phyloP scores from a whole-genome alignment of 2,888 invertebrate genomes.

The Allolobophora icterica region DNA sequence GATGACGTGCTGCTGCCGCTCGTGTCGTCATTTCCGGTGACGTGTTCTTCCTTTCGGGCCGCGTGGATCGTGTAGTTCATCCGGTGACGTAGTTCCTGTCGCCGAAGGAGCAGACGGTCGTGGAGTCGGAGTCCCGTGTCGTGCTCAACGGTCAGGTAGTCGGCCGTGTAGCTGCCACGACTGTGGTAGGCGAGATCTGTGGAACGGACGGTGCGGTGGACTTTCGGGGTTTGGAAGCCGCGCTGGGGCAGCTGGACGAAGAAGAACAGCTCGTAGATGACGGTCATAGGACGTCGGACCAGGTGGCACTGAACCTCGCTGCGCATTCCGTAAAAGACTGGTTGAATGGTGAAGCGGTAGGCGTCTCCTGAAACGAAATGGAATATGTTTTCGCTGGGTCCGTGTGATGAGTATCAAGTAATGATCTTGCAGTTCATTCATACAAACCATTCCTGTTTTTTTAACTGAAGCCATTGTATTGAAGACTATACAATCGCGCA shows the following conservation, averaged over 20 bases:
- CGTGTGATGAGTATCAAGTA: too few relatives aligned
- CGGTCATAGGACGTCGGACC: slow-evolving; percentile 36
- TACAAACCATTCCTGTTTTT: too few relatives aligned
- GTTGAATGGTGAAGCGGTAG: slow-evolving; percentile 58
- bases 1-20: not conserved
- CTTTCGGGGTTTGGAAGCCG: slow-evolving; percentile 45
- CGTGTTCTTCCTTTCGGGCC: slow-evolving; percentile 36
- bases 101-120: slow-evolving; percentile 42
- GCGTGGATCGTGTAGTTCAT: slow-evolving; percentile 48
- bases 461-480: too few relatives aligned
- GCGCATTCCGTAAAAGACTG: slow-evolving; percentile 54
- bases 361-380: slow-evolving; percentile 54
- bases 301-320: slow-evolving; percentile 48
- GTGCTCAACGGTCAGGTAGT: slow-evolving; percentile 53
- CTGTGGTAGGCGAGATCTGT: slow-evolving; percentile 44
- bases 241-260: slow-evolving; percentile 44
- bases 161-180: slow-evolving; percentile 46
- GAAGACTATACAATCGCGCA: too few relatives aligned
- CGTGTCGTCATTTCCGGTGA: not conserved
- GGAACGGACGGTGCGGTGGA: slow-evolving; percentile 44
- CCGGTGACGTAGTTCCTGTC: slow-evolving; percentile 25
- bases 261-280: slow-evolving; percentile 48
- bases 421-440: too few relatives aligned
- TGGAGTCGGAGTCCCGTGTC: slow-evolving; percentile 49
- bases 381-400: too few relatives aligned